Base-by-base conservation (phyloP, 1,140 invertebrate species). In the Anoplolepis gracilipes region DNA sequence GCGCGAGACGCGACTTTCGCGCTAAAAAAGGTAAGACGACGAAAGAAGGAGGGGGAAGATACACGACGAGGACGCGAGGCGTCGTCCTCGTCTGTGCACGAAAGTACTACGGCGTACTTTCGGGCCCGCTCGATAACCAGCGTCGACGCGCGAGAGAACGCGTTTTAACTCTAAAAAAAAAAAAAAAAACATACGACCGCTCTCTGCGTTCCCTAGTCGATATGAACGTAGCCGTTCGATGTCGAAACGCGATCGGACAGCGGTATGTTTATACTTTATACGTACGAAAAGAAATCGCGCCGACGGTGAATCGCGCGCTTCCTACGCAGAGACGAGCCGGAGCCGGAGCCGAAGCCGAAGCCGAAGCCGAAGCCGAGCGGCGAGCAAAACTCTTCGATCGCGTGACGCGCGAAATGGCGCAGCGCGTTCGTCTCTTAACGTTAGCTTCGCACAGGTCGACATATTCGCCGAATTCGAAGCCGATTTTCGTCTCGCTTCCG, bases 71-170 rank as follows among this genome's bases (percentile, higher is more conserved):
- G n/a, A 46, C 33, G 82, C 42, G 75, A 87, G 87, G 86, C 86
- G 81, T 87, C 86, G 64, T 86, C 84, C 75, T 72, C 62, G 62
- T 79, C 13, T 28, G 59, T 77, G 53, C 77, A 70, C 57, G 75
- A 57, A 77, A 76, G 72, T 55, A 49, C 46, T 49, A 39, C 61
- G 82, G 67, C 64, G 85, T 87, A 49, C 46, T 85, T 87, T 87
- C 67, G 69, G 65, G 59, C 42, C 42, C 85, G 85, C 46, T 87
- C 85, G 55, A 87, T 87, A 87, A 85, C 82, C 81, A 87, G 70
- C 85, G 78, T 84, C 57, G 33, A 46, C 16, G 39, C 25, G 67
- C 42, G 67, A 28, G 13, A 19, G 36, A 19, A 59, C 61, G 76
- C 62, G n/a, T 53, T 53, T 53, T 33, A 49, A 49, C 46, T 13